phyloP scores from a whole-genome alignment of 2,113 vertebrate species.

The Tichodroma muraria region DNA sequence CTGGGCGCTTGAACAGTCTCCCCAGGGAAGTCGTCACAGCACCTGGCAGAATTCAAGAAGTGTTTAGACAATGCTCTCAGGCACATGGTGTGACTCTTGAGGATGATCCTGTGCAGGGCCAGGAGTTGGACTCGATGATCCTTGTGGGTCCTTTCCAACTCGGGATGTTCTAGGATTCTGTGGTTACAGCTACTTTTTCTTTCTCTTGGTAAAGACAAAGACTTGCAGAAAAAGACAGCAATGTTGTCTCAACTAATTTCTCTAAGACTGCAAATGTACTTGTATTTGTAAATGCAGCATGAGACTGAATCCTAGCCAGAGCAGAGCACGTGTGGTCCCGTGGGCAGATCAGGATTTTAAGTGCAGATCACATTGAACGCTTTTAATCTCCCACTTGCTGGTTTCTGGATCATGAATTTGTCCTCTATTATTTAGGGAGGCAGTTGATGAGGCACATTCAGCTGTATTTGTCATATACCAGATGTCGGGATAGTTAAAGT shows the following conservation, averaged over 20 bases:
- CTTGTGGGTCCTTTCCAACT: not conserved
- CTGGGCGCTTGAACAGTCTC: not conserved
- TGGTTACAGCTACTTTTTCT: not conserved
- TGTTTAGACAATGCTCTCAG: not conserved
- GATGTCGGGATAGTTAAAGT: slow-evolving; percentile 16
- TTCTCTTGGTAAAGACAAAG: not conserved
- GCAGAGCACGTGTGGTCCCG: not conserved
- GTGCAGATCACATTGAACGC: not conserved
- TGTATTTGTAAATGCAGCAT: not conserved
- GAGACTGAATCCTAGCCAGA: not conserved
- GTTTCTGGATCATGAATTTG: slow-evolving; percentile 50
- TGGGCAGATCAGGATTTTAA: not conserved
- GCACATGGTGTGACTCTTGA: not conserved
- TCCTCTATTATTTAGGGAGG: slow-evolving; percentile 12
- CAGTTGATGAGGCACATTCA: not conserved
- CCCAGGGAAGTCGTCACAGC: no score
- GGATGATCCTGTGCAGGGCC: not conserved
- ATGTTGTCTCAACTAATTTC: not conserved
- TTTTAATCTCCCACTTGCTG: not conserved
- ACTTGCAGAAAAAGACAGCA: not conserved
- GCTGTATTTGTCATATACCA: slow-evolving; percentile 35
- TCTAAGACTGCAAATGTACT: not conserved
- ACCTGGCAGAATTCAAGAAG: not conserved
- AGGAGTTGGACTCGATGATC: not conserved
- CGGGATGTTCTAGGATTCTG: not conserved